Evolutionary conservation across 2,113 vertebrate species (phyloP), one percentile per base, ranked within the genome.

Genomic region (Nipponia nippon): DNA sequence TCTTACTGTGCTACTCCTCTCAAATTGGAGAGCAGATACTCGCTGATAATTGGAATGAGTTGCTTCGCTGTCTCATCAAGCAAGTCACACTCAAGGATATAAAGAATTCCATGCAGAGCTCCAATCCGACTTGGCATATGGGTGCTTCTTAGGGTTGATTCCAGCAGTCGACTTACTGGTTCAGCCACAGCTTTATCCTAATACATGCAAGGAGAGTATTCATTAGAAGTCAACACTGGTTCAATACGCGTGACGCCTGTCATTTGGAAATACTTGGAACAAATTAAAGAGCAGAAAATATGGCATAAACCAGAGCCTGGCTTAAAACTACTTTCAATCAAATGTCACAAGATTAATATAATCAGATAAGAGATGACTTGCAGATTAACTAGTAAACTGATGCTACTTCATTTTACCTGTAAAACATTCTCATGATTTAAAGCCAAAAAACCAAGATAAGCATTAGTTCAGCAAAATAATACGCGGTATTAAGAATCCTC

Each of bases 111-210:
- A 13, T 99, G 99, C 65, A 99, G 98, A 9, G 99, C 99, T 38
- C 99, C 99, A 63, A 99, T 98, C 26, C 98, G 98, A 96, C 99
- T 99, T 46, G 99, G 99, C 96, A 99, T 98, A 69, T 99, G 99
- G 58, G 99, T 99, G 97, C 99, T 99, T 44, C 99, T 98, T 11
- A 99, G 98, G 1, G 99, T 99, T 10, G 98, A 98, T 96, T 99
- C 99, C 97, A 99, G 90, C 75, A 99, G 97, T 23, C 99, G 99
- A 84, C 99, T 99, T 29, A 99, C 99, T 0, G 99, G 98, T 93
- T 99, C 99, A 1, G 99, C 99, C 65, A 99, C 99, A 3, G 97
- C 99, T 97, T 99, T 99, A 97, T 99, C 99, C 99, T 99, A 49
- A 44, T 19, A 80, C 55, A 92, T 13, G 44, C 78, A 93, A 91